Percentiles rank a stretch among this genome's conserved stretches.
phyloP scores from a whole-genome alignment of 2,797 vertebrate genomes.

The Trachurus trachurus region DNA sequence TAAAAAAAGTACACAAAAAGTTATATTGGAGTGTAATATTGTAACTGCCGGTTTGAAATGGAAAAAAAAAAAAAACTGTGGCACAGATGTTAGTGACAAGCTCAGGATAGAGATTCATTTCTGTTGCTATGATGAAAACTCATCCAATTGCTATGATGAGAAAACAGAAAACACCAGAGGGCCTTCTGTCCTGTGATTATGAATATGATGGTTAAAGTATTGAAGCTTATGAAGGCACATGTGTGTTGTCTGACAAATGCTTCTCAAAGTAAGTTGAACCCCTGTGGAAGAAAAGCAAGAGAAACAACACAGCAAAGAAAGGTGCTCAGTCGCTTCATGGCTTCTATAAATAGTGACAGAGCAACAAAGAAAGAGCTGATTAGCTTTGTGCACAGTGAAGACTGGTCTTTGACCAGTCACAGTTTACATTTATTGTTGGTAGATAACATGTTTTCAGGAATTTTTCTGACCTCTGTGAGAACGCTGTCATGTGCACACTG shows the following conservation, averaged over 20 bases:
- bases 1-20: neutral
- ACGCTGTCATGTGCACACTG: neutral
- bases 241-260: neutral
- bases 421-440: neutral
- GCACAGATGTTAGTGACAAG: slow-evolving; percentile 7
- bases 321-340: too few species aligned
- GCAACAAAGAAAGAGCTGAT: neutral
- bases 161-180: slow-evolving; percentile 26
- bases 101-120: slow-evolving; percentile 18
- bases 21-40: neutral
- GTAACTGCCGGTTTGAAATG: neutral
- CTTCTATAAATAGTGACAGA: neutral
- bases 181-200: slow-evolving; percentile 27
- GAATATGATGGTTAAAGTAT: neutral
- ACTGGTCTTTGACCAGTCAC: neutral
- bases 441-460: neutral
- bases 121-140: slow-evolving; percentile 23
- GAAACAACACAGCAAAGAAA: neutral
- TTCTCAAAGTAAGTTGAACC: neutral
- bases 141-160: slow-evolving; percentile 33
- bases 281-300: too few species aligned
- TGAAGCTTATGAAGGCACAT: slow-evolving; percentile 11
- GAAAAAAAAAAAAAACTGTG: neutral
- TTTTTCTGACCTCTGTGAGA: slow-evolving; percentile 3
- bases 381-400: neutral